These are phyloP conservation scores for Trilocha varians DNA, from an alignment of 2,888 invertebrate species.

Conservation along the genomic window DNA sequence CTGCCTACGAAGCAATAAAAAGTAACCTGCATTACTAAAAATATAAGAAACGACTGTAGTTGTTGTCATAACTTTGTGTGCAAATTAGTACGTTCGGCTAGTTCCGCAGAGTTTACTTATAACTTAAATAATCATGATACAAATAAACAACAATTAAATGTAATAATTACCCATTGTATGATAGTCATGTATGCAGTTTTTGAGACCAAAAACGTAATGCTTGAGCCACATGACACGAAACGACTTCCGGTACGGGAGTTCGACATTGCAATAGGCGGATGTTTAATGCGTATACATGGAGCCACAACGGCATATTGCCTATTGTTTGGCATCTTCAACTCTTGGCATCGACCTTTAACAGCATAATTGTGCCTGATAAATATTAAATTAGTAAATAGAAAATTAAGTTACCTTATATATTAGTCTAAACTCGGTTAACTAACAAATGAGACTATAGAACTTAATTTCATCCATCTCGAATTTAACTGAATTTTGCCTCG, in stretches of 20 bases:
- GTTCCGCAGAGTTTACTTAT: background rate
- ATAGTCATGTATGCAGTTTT: background rate
- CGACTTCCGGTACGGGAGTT: slow-evolving; percentile 52
- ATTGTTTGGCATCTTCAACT: slow-evolving; percentile 68
- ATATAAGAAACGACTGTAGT: too few species aligned
- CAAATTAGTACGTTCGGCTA: too few species aligned
- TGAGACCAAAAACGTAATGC: background rate
- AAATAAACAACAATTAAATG: slow-evolving; percentile 6
- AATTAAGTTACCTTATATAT: too few species aligned
- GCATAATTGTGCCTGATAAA: background rate
- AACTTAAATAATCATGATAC: background rate
- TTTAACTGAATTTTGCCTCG: too few species aligned
- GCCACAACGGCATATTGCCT: slow-evolving; percentile 55
- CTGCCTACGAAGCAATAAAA: too few species aligned
- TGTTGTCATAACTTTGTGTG: too few species aligned
- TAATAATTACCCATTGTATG: background rate
- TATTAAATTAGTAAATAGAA: too few species aligned
- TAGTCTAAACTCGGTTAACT: too few species aligned
- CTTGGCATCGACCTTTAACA: slow-evolving; percentile 62
- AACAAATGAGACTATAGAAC: too few species aligned
- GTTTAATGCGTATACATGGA: slow-evolving; percentile 38
- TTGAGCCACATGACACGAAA: slow-evolving; percentile 29
- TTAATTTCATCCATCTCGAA: too few species aligned
- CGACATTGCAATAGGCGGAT: slow-evolving; percentile 49
- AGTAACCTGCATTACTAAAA: too few species aligned